A percentile compares a stretch with the other conserved stretches of the same genome.
Evolutionary conservation across 2,113 vertebrate species (phyloP).

Genomic region (Aix galericulata): DNA sequence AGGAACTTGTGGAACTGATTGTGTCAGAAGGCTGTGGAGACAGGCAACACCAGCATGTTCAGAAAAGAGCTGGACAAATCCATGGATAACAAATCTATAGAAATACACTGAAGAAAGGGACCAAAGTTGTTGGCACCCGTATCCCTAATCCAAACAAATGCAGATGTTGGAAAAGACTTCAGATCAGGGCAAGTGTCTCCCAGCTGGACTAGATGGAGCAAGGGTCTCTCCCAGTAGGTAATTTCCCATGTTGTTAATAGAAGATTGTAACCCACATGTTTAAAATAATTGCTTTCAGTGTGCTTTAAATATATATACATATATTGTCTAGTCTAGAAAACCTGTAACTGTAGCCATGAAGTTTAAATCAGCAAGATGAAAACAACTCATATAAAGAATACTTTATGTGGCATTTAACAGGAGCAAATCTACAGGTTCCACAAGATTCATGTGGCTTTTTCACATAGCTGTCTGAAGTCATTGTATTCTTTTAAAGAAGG

Average conservation of each 20-base stretch:
- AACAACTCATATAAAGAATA: neutral
- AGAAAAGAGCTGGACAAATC: neutral
- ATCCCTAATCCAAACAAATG: neutral
- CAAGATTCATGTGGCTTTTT: neutral
- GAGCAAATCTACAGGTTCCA: neutral
- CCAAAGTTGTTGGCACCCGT: neutral
- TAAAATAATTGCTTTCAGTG: neutral
- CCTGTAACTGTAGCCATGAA: neutral
- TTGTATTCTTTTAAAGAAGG: neutral
- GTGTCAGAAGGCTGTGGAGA: neutral
- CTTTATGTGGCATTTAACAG: neutral
- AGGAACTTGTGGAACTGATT: neutral
- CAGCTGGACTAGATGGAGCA: neutral
- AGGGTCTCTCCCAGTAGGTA: neutral
- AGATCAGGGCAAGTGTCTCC: neutral
- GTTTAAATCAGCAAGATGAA: neutral
- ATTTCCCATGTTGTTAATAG: neutral
- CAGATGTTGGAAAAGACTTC: neutral
- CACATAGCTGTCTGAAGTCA: neutral
- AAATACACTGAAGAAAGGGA: neutral
- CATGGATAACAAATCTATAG: neutral
- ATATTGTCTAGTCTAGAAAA: neutral
- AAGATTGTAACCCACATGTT: neutral
- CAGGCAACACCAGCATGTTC: neutral
- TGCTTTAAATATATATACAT: rapidly evolving